Evolutionary conservation across 1,140 invertebrate species (phyloP).

Genomic region (Drosophila tropicalis): DNA sequence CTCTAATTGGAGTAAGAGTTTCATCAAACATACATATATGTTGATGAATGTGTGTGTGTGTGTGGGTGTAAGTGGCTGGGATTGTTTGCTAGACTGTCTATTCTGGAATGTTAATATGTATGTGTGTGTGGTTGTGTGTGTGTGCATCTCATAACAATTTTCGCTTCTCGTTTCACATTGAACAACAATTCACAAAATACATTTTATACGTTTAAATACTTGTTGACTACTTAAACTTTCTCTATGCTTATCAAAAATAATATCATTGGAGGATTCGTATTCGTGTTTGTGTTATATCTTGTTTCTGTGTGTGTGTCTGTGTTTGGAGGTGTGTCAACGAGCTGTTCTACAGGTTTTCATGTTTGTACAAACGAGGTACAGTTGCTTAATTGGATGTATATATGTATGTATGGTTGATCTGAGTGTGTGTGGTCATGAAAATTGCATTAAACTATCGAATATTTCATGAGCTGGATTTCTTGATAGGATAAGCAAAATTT

Average conservation of each 20-base stretch:
- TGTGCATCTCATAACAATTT: slow-evolving; percentile 60
- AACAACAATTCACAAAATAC: slow-evolving; percentile 64
- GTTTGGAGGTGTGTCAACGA: slow-evolving; percentile 25
- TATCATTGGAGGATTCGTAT: slow-evolving; percentile 33
- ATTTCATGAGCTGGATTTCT: not conserved
- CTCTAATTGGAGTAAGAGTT: slow-evolving; percentile 33
- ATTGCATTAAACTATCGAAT: not conserved
- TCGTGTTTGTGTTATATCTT: not conserved
- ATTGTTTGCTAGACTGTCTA: slow-evolving; percentile 36
- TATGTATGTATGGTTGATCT: slow-evolving; percentile 48
- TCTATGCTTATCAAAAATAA: slow-evolving; percentile 62
- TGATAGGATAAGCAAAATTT: not conserved
- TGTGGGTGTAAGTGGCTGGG: slow-evolving; percentile 34
- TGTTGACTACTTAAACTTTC: slow-evolving; percentile 24
- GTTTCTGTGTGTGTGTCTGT: slow-evolving; percentile 5
- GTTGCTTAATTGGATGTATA: slow-evolving; percentile 60
- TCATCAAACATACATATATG: slow-evolving; percentile 4
- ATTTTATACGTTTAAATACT: slow-evolving; percentile 41
- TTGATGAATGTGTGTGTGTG: slow-evolving; percentile 27
- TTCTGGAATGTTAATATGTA: slow-evolving; percentile 1
- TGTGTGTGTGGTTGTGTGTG: slow-evolving; percentile 11
- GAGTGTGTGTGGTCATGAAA: slow-evolving; percentile 22
- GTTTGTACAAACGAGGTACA: slow-evolving; percentile 69
- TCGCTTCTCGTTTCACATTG: slow-evolving; percentile 56
- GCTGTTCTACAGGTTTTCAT: slow-evolving; percentile 53